Evolutionary conservation across 2,113 vertebrate species (phyloP).

Genomic region (Podarcis cretensis): DNA sequence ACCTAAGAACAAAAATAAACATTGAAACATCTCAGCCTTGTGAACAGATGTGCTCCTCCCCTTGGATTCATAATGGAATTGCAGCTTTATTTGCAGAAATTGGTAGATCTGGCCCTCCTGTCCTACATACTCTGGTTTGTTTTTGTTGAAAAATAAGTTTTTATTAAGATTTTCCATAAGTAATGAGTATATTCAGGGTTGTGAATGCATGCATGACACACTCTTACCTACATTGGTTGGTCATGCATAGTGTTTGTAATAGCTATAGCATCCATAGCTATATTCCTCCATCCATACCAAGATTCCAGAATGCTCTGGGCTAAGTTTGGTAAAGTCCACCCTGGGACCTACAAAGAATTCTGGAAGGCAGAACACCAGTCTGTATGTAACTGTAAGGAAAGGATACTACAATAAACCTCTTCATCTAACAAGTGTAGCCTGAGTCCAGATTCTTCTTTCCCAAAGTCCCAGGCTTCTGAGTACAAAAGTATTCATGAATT

Average conservation of each 20-base stretch:
- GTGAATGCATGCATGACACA: background rate
- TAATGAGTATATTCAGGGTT: too few species aligned
- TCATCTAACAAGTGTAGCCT: too few species aligned
- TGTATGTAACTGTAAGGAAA: too few species aligned
- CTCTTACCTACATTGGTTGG: background rate
- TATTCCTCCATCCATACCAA: background rate
- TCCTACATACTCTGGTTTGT: background rate
- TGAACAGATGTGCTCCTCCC: background rate
- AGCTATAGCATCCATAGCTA: background rate
- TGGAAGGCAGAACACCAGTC: too few species aligned
- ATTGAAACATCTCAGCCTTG: background rate
- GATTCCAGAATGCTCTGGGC: background rate
- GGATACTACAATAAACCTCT: too few species aligned
- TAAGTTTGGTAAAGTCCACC: background rate
- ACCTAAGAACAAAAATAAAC: background rate
- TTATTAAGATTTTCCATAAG: too few species aligned
- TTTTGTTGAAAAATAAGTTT: too few species aligned
- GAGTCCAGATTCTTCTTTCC: too few species aligned
- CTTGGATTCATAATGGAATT: background rate
- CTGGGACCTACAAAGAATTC: too few species aligned
- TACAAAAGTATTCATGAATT: background rate
- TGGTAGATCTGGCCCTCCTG: constrained; percentile 20
- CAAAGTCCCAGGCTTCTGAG: too few species aligned
- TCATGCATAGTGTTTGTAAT: background rate
- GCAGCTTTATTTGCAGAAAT: rapidly evolving